Base-by-base conservation (phyloP, 2,113 vertebrate species). In the Ptilorrhoa leucosticta region DNA sequence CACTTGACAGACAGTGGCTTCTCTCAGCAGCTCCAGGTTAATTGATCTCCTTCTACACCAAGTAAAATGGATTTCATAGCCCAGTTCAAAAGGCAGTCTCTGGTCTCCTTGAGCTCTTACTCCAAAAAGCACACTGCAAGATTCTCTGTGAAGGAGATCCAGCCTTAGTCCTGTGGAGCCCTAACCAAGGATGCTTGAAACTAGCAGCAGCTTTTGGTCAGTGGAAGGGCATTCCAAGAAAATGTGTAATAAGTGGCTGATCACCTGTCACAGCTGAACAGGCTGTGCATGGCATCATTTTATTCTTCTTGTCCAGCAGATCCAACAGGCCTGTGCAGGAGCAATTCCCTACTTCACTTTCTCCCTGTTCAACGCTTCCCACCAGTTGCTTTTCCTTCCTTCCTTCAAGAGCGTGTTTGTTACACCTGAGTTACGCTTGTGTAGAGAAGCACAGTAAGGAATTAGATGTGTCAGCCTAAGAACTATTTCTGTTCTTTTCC, bases 401-500 rank as follows among this genome's bases (percentile, higher is more conserved):
- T 57, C 66, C 47, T 88, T 86, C 15, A 0, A 48, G 68, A 91
- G 19, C 0, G 0, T 87, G 35, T 83, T 92, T 95, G 69, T 93
- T 37, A 0, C 89, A 82, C 57, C 48, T 51, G 27, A 47, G 31
- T 78, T 88, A 30, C 84, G 61, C 90, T 81, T 93, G 31, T 83
- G 28, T 90, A 84, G 90, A 81, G 90, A 60, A 90, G 80, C 75
- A 51, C 39, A 89, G 48, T 37, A 42, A 94, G 92, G 88, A 93
- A 61, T 75, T 65, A 87, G 93, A 90, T 87, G 39, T 83, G 64
- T 50, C 80, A 80, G 77, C 89, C 83, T 95, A 96, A 97, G 95
- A 90, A 91, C 81, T 95, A 76, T 96, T 95, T 96, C 31, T 96
- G 87, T 93, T 84, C 75, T 94, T 95, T 95, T 97, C 83, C 89